Evolutionary conservation across 2,888 invertebrate genomes (phyloP).

Genomic region (Charanyca ferruginea): DNA sequence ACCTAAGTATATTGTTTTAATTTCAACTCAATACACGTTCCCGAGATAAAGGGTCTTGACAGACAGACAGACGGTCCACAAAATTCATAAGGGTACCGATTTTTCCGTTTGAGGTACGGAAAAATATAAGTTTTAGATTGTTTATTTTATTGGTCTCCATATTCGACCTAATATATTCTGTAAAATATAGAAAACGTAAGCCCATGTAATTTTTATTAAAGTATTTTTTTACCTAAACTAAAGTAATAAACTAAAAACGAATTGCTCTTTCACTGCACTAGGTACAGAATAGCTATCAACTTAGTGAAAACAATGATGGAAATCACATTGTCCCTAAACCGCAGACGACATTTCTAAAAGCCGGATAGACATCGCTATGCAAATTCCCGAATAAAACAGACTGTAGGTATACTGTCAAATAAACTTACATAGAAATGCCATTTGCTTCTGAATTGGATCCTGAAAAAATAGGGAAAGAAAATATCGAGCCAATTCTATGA

Average conservation of each 20-base stretch:
- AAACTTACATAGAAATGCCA: conserved; percentile 36
- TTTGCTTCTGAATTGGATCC: conserved; percentile 30
- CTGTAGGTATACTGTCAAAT: conserved; percentile 4
- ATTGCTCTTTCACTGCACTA: conserved; percentile 2
- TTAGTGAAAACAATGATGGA: conserved; percentile 5
- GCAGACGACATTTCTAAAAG: conserved; percentile 19
- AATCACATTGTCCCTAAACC: conserved; percentile 18
- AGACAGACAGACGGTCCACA: no score
- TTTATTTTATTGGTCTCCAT: conserved; percentile 12
- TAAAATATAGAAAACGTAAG: neutral
- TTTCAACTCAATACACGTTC: no score
- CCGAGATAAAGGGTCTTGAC: no score
- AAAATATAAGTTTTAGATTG: no score
- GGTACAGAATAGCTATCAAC: conserved; percentile 19
- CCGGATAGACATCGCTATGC: conserved; percentile 15
- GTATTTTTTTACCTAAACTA: neutral
- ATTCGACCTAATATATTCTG: neutral
- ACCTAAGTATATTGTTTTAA: no score
- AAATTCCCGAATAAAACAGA: conserved; percentile 24
- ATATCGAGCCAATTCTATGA: neutral
- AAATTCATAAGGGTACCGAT: no score
- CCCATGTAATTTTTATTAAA: neutral
- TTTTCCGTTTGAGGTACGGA: no score
- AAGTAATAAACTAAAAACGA: neutral
- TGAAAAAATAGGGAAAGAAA: conserved; percentile 21